Percentiles rank a stretch among this genome's conserved stretches.
Evolutionary conservation across 2,797 vertebrate species (phyloP).

Genomic region (Acrossocheilus wenchowensis): DNA sequence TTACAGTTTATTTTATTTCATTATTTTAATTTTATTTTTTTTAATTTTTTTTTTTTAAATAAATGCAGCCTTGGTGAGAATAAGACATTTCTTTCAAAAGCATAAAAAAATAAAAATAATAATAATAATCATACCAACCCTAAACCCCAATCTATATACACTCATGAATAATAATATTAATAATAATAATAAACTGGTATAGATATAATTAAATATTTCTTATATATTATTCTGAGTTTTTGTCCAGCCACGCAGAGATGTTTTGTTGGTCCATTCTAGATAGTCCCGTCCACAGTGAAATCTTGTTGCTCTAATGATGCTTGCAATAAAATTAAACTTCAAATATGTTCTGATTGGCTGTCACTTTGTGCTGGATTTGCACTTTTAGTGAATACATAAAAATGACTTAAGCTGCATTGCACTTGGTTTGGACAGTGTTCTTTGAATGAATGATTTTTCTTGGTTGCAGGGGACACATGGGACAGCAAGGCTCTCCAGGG

Average conservation of each 20-base stretch:
- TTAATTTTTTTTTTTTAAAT: background rate
- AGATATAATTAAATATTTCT: background rate
- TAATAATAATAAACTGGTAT: background rate
- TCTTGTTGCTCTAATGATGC: background rate
- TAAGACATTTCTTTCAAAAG: background rate
- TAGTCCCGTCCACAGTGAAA: background rate
- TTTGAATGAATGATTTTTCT: slow-evolving; percentile 46
- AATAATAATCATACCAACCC: no score
- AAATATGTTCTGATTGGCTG: background rate
- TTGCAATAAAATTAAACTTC: background rate
- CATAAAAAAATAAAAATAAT: background rate
- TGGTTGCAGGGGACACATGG: slow-evolving; percentile 21
- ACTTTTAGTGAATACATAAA: background rate
- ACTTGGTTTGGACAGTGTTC: slow-evolving; percentile 19
- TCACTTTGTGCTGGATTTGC: background rate
- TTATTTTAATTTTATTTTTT: background rate
- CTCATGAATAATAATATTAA: background rate
- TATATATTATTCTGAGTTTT: background rate
- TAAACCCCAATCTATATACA: background rate
- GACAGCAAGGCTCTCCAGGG: slow-evolving; percentile 41
- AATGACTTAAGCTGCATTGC: background rate
- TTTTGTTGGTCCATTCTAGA: background rate
- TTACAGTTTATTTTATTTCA: background rate
- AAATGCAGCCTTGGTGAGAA: background rate
- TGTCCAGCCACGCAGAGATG: background rate